Conservation (phyloP, 2,888 invertebrate species). For the Eupeodes latifasciatus region DNA sequence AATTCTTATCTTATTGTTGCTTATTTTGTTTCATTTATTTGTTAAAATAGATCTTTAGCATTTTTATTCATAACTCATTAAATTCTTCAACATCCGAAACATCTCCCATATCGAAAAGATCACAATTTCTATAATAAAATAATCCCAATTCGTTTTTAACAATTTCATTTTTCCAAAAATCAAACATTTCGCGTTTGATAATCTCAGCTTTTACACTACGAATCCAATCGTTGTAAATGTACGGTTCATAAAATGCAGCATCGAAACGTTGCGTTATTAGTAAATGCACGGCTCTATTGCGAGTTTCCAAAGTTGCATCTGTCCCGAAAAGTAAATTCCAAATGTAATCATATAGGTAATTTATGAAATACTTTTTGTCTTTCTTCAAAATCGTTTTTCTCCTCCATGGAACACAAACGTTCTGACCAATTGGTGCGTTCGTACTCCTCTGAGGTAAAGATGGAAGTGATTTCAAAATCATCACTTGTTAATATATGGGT, state of each 20-base stretch:
- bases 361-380: slow-evolving; percentile 48
- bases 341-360: slow-evolving; percentile 72
- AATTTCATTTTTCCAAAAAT: slow-evolving; percentile 82
- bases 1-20: no score
- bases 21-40: no score
- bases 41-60: no score
- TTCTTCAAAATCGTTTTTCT: slow-evolving; percentile 46
- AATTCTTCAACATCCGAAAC: slow-evolving; percentile 79
- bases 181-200: slow-evolving; percentile 78
- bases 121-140: slow-evolving; percentile 80
- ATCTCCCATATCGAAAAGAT: slow-evolving; percentile 79
- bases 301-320: slow-evolving; percentile 64
- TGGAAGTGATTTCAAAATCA: slow-evolving; percentile 30
- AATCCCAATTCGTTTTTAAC: slow-evolving; percentile 80
- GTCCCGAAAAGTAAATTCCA: slow-evolving; percentile 80
- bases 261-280: slow-evolving; percentile 83
- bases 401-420: not conserved
- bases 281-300: slow-evolving; percentile 78
- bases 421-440: slow-evolving; percentile 44
- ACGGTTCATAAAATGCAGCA: slow-evolving; percentile 80
- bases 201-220: slow-evolving; percentile 80
- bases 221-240: slow-evolving; percentile 82
- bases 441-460: slow-evolving; percentile 54
- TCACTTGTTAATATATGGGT: not conserved
- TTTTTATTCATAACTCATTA: slow-evolving; percentile 76